These are phyloP conservation scores for Acrocephalus scirpaceus DNA, from an alignment of 2,797 vertebrate species.

Conservation along the genomic window DNA sequence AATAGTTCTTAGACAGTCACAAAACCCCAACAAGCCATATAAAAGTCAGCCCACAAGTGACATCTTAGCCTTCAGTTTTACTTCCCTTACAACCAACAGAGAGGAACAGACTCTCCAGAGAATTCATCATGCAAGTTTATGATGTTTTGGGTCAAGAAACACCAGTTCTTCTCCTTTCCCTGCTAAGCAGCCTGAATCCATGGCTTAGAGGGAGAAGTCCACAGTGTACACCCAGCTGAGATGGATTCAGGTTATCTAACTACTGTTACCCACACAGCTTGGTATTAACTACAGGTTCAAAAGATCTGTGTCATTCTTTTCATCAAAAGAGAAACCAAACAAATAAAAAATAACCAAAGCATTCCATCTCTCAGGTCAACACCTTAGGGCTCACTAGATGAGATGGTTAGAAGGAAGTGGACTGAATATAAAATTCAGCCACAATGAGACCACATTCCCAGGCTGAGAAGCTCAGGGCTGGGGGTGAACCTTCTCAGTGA, in stretches of 20 bases:
- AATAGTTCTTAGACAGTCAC: not conserved
- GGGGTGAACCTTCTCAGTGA: not conserved
- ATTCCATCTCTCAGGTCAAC: not conserved
- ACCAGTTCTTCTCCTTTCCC: not conserved
- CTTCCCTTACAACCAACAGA: not conserved
- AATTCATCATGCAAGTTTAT: rapidly evolving
- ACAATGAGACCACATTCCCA: not conserved
- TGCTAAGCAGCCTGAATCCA: not conserved
- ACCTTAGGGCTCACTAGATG: not conserved
- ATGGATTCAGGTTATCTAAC: not conserved
- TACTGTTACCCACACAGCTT: not conserved
- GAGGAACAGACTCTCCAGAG: not conserved
- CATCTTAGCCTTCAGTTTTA: not conserved
- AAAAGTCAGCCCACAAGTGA: not conserved
- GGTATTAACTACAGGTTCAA: not conserved
- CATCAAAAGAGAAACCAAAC: not conserved
- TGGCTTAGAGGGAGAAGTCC: not conserved
- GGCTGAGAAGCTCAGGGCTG: not conserved
- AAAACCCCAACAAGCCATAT: not conserved
- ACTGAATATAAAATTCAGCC: not conserved
- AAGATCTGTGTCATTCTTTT: not conserved
- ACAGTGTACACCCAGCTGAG: rapidly evolving
- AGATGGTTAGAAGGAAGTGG: not conserved
- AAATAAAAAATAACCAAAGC: not conserved
- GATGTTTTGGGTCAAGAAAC: not conserved